phyloP scores from a whole-genome alignment of 1,140 invertebrate species.

The Drosophila ananassae region DNA sequence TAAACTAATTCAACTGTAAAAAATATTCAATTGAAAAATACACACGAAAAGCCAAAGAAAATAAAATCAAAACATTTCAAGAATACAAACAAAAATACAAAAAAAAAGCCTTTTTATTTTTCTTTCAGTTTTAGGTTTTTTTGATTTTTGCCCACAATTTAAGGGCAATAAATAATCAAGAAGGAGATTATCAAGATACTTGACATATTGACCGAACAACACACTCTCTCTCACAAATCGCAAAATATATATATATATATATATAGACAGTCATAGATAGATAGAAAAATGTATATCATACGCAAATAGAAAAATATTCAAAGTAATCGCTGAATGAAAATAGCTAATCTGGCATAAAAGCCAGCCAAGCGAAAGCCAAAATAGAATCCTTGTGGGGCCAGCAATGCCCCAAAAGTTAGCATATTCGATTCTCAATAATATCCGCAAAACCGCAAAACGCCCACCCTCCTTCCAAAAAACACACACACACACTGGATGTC shows the following conservation, averaged over 20 bases:
- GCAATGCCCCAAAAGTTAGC: constrained; percentile 42
- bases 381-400: constrained; percentile 38
- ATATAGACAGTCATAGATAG: constrained; percentile 27
- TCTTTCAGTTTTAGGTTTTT: constrained; percentile 14
- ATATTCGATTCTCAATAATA: constrained; percentile 46
- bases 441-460: constrained; percentile 25
- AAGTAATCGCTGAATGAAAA: constrained; percentile 47
- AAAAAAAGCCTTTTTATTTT: constrained; percentile 35
- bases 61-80: constrained; percentile 62
- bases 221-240: constrained; percentile 1
- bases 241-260: not conserved
- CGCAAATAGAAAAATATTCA: constrained; percentile 38
- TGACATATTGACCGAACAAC: constrained; percentile 40
- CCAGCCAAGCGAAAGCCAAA: constrained; percentile 75
- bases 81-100: constrained; percentile 35
- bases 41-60: constrained; percentile 72
- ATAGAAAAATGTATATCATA: constrained; percentile 30
- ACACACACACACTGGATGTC: not conserved
- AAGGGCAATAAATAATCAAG: constrained; percentile 33
- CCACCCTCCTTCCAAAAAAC: not conserved
- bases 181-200: constrained; percentile 37
- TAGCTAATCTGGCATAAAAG: constrained; percentile 72
- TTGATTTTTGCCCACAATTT: constrained; percentile 18
- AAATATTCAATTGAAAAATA: constrained; percentile 31
- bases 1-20: constrained; percentile 52